phyloP scores from a whole-genome alignment of 2,797 vertebrate species.

The Sebastolobus alascanus region DNA sequence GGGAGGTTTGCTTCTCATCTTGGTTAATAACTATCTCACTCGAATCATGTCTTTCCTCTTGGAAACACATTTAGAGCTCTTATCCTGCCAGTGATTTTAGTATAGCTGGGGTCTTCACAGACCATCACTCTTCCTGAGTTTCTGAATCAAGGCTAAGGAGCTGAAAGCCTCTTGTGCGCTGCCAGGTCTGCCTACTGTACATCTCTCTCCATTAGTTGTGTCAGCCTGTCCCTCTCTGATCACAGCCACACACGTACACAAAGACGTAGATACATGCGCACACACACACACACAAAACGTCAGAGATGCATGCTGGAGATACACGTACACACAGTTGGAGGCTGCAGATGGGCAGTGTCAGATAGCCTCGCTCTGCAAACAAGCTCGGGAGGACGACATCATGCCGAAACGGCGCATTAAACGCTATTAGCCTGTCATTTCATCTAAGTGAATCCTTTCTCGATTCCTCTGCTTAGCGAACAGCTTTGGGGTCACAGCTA shows the following conservation, averaged over 20 bases:
- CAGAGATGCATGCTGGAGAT: constrained; percentile 29
- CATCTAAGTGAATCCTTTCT: constrained; percentile 84
- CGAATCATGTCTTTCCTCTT: constrained; percentile 55
- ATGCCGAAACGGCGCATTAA: constrained; percentile 87
- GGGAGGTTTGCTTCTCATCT: constrained; percentile 60
- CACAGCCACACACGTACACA: constrained; percentile 45
- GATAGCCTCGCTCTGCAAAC: constrained; percentile 76
- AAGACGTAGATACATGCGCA: constrained; percentile 4
- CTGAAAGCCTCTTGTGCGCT: constrained; percentile 73
- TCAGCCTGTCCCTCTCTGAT: constrained; percentile 69
- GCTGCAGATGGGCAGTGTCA: constrained; percentile 78
- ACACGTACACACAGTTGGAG: constrained; percentile 47
- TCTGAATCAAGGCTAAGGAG: constrained; percentile 72
- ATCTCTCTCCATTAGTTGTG: constrained; percentile 80
- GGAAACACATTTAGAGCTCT: constrained; percentile 70
- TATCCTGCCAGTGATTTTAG: constrained; percentile 55
- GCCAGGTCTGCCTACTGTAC: constrained; percentile 66
- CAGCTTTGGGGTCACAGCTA: constrained; percentile 77
- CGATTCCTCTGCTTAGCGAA: constrained; percentile 80
- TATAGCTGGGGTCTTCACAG: constrained; percentile 47
- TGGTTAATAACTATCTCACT: constrained; percentile 59
- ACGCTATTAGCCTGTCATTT: constrained; percentile 86
- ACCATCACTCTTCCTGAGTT: constrained; percentile 63
- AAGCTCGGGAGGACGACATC: constrained; percentile 77
- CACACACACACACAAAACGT: constrained; percentile 27